phyloP scores from a whole-genome alignment of 2,113 vertebrate species.

The Prunella fulvescens region DNA sequence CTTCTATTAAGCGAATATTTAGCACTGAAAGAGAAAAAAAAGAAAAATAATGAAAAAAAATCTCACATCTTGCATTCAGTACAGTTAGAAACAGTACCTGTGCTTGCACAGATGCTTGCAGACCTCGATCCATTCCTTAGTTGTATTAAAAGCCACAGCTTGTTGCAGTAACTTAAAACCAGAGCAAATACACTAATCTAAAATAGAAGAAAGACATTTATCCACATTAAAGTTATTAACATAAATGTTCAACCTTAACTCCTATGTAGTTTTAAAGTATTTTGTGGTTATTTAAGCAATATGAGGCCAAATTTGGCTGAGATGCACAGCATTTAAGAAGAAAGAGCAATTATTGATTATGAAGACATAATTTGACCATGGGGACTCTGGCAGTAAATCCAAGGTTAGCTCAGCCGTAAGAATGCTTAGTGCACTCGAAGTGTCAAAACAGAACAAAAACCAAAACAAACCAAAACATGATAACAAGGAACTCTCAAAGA shows the following conservation, averaged over 20 bases:
- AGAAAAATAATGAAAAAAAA: not conserved
- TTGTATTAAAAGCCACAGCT: not conserved
- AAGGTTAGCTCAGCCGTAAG: not conserved
- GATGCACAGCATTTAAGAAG: not conserved
- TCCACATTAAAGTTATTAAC: not conserved
- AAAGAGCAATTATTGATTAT: not conserved
- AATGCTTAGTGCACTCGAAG: not conserved
- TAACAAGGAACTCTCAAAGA: not conserved
- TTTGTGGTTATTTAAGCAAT: not conserved
- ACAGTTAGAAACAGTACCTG: not conserved
- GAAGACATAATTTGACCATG: not conserved
- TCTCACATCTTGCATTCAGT: not conserved
- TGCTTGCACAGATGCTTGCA: conserved; percentile 30
- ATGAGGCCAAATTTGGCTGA: not conserved
- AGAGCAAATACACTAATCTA: not conserved
- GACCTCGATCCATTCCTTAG: conserved; percentile 37
- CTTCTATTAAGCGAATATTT: not conserved
- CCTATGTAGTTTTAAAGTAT: not conserved
- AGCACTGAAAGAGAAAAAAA: not conserved
- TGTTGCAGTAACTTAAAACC: not conserved
- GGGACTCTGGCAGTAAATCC: not conserved
- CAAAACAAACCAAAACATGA: not conserved
- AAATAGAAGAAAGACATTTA: not conserved
- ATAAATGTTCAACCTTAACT: not conserved
- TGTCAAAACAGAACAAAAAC: not conserved